Conservation (phyloP, 2,888 invertebrate species). For the Drosophila multiciliata region DNA sequence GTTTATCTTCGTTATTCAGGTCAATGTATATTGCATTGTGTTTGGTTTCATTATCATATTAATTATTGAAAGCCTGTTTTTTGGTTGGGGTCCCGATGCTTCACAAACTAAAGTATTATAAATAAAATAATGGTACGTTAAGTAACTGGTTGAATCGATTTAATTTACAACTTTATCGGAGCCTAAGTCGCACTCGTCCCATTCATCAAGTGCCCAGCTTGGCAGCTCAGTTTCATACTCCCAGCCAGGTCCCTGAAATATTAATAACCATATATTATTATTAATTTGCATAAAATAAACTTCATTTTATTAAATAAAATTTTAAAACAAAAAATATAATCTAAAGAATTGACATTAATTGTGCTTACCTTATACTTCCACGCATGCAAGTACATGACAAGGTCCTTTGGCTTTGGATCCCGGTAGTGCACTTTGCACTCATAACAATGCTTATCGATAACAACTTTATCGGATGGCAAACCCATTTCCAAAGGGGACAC, state of each 20-base stretch:
- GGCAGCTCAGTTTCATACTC: constrained; percentile 96
- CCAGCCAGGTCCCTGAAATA: constrained; percentile 94
- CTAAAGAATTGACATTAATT: neutral
- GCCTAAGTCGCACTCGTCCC: constrained; percentile 42
- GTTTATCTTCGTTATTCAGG: constrained; percentile 50
- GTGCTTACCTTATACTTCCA: constrained; percentile 92
- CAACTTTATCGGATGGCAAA: constrained; percentile 88
- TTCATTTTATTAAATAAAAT: neutral
- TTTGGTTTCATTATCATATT: constrained; percentile 33
- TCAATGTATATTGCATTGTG: constrained; percentile 50
- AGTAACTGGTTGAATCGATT: constrained; percentile 18
- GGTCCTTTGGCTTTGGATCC: constrained; percentile 95
- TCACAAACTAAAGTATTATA: constrained; percentile 22
- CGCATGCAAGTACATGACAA: constrained; percentile 98
- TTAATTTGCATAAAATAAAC: neutral
- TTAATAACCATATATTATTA: neutral
- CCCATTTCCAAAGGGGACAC: constrained; percentile 19
- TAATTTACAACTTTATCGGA: constrained; percentile 50
- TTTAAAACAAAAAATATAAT: neutral
- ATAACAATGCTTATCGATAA: constrained; percentile 94
- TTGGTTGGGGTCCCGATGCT: constrained; percentile 25
- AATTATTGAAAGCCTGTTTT: constrained; percentile 25
- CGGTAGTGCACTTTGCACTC: constrained; percentile 96
- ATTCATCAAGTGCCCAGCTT: constrained; percentile 90
- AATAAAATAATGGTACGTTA: constrained; percentile 23